These are phyloP conservation scores for Chascanopsetta lugubris DNA, from an alignment of 2,113 vertebrate genomes.

Conservation along the genomic window DNA sequence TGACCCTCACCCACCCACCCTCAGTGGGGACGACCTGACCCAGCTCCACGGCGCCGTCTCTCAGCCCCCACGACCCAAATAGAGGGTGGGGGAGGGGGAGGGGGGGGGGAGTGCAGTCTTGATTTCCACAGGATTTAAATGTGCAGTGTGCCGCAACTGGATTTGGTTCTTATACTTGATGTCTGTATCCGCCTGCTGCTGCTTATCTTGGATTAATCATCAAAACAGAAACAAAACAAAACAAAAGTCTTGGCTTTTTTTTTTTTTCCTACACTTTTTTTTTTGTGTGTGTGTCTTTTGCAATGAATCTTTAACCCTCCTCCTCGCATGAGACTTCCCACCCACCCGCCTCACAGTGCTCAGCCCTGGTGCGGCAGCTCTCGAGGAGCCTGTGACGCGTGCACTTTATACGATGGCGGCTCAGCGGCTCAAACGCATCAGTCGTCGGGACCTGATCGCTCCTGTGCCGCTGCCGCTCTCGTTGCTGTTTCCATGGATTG, in stretches of 20 bases:
- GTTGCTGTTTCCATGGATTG: slow-evolving; percentile 32
- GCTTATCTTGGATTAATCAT: slow-evolving; percentile 26
- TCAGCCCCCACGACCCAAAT: not conserved
- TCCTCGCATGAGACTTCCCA: slow-evolving; percentile 1
- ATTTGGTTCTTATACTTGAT: slow-evolving; percentile 6
- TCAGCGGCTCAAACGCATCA: slow-evolving; percentile 38
- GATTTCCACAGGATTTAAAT: not conserved
- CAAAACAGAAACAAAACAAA: slow-evolving; percentile 20
- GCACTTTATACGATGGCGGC: slow-evolving; percentile 20
- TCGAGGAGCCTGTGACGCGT: slow-evolving; percentile 40
- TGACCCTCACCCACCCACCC: slow-evolving; percentile 52
- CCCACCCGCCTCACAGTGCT: slow-evolving; percentile 34
- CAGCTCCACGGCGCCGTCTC: slow-evolving; percentile 31
- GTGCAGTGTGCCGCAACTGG: not conserved
- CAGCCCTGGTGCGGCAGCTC: slow-evolving; percentile 16
- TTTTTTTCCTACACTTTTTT: too few species aligned
- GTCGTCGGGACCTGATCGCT: slow-evolving; percentile 31
- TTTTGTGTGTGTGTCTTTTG: too few species aligned
- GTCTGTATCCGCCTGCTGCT: slow-evolving; percentile 16
- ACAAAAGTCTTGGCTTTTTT: slow-evolving; percentile 2
- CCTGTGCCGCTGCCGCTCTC: slow-evolving; percentile 15
- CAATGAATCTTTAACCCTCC: slow-evolving; percentile 9
- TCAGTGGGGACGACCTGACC: slow-evolving; percentile 60
- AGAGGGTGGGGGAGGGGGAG: not conserved
- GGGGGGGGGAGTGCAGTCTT: not conserved